Evolutionary conservation across 2,113 vertebrate genomes (phyloP).

Genomic region (Phocoena sinus): DNA sequence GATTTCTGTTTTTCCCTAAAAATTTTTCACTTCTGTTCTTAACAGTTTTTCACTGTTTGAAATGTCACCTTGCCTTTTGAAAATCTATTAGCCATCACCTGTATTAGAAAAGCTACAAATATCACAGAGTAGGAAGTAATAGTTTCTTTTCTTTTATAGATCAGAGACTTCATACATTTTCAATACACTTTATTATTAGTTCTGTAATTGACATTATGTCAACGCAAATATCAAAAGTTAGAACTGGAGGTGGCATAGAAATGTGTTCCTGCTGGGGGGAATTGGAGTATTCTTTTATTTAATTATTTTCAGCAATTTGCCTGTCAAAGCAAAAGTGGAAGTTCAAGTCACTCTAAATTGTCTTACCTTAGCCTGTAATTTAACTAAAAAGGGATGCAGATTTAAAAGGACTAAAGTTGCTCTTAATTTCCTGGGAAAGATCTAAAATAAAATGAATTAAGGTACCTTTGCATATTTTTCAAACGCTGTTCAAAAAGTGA

Average conservation of each 20-base stretch:
- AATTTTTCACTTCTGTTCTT: slow-evolving; percentile 27
- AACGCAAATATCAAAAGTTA: slow-evolving; percentile 62
- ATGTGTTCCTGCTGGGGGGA: slow-evolving; percentile 60
- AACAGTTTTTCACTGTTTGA: slow-evolving; percentile 39
- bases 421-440: slow-evolving; percentile 43
- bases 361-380: slow-evolving; percentile 53
- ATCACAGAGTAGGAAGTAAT: slow-evolving; percentile 63
- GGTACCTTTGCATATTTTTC: slow-evolving; percentile 52
- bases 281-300: slow-evolving; percentile 66
- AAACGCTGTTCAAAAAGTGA: slow-evolving; percentile 45
- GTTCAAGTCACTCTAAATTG: slow-evolving; percentile 70
- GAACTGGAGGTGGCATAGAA: slow-evolving; percentile 68
- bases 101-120: slow-evolving; percentile 53
- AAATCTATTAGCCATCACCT: slow-evolving; percentile 46
- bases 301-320: slow-evolving; percentile 73
- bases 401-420: slow-evolving; percentile 49
- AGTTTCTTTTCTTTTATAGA: slow-evolving; percentile 61
- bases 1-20: slow-evolving; percentile 30
- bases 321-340: slow-evolving; percentile 73
- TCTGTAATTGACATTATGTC: slow-evolving; percentile 72
- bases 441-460: slow-evolving; percentile 64
- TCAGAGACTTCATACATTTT: slow-evolving; percentile 53
- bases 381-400: slow-evolving; percentile 56
- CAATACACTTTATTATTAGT: slow-evolving; percentile 65
- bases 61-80: slow-evolving; percentile 57